Evolutionary conservation across 2,113 vertebrate genomes (phyloP).

Genomic region (Verasper variegatus): DNA sequence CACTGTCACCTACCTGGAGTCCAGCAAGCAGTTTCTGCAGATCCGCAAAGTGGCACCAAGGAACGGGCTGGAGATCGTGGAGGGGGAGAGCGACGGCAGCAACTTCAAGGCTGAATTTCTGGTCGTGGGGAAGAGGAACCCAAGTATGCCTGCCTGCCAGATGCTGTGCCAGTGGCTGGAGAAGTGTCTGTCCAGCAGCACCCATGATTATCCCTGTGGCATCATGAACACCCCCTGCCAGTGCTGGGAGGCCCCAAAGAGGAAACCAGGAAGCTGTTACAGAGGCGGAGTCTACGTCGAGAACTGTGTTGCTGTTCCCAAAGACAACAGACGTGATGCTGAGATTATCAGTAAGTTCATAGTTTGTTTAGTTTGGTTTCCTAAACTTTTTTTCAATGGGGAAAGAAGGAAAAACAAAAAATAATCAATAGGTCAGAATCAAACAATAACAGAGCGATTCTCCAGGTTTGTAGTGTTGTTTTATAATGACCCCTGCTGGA

Average conservation of each 20-base stretch:
- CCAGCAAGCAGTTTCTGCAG: slow-evolving; percentile 94
- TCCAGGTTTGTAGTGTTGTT: slow-evolving; percentile 3
- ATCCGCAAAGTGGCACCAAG: slow-evolving; percentile 84
- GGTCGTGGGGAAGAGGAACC: slow-evolving; percentile 95
- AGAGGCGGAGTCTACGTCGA: slow-evolving; percentile 91
- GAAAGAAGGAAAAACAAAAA: too few relatives aligned
- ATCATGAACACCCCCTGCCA: slow-evolving; percentile 98
- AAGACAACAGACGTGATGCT: slow-evolving; percentile 84
- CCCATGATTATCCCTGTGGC: slow-evolving; percentile 93
- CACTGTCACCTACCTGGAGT: slow-evolving; percentile 90
- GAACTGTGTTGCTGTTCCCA: slow-evolving; percentile 88
- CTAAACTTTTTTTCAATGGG: too few relatives aligned
- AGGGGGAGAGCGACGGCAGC: slow-evolving; percentile 73
- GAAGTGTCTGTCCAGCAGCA: slow-evolving; percentile 91
- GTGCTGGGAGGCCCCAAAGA: slow-evolving; percentile 88
- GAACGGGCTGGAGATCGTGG: slow-evolving; percentile 58
- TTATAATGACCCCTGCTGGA: neutral
- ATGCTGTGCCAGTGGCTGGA: slow-evolving; percentile 98
- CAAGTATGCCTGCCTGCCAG: slow-evolving; percentile 95
- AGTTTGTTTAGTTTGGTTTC: neutral
- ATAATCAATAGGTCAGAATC: too few relatives aligned
- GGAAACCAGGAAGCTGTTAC: slow-evolving; percentile 91
- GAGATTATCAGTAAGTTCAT: slow-evolving; percentile 89
- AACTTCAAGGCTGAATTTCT: slow-evolving; percentile 96
- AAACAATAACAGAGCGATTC: slow-evolving; percentile 9